phyloP scores from a whole-genome alignment of 2,797 vertebrate species.

The Holocentrus rufus region DNA sequence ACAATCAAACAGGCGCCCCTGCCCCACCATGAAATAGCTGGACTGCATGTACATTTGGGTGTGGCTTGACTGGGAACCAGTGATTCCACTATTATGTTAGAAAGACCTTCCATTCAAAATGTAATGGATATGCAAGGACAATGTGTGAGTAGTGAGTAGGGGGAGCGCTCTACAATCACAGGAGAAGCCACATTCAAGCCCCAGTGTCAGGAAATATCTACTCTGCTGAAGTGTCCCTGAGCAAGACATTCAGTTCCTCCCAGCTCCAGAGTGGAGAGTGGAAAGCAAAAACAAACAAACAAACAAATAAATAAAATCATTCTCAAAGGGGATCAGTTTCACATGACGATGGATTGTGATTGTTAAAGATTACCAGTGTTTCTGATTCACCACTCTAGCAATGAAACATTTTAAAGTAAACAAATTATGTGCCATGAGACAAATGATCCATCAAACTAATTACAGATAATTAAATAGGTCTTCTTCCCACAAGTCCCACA shows the following conservation, averaged over 20 bases:
- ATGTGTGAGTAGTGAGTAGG: conserved; percentile 1
- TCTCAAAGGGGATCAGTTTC: background rate
- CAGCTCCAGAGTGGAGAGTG: background rate
- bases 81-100: background rate
- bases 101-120: conserved; percentile 21
- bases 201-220: background rate
- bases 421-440: too few relatives aligned
- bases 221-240: conserved; percentile 4
- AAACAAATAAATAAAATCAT: background rate
- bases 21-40: conserved; percentile 6
- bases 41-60: background rate
- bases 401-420: background rate
- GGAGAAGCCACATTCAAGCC: background rate
- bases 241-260: background rate
- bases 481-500: too few relatives aligned
- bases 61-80: conserved; percentile 22
- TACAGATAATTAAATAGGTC: too few relatives aligned
- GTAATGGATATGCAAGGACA: conserved; percentile 27
- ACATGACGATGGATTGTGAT: background rate
- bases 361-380: too few relatives aligned
- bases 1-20: background rate
- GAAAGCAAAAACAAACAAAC: background rate
- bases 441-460: too few relatives aligned
- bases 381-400: background rate
- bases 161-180: conserved; percentile 15